Percentiles rank a stretch among this genome's conserved stretches.
These are phyloP conservation scores for Eulemur macaco DNA, from an alignment of 2,113 vertebrate genomes.

Conservation along the genomic window DNA sequence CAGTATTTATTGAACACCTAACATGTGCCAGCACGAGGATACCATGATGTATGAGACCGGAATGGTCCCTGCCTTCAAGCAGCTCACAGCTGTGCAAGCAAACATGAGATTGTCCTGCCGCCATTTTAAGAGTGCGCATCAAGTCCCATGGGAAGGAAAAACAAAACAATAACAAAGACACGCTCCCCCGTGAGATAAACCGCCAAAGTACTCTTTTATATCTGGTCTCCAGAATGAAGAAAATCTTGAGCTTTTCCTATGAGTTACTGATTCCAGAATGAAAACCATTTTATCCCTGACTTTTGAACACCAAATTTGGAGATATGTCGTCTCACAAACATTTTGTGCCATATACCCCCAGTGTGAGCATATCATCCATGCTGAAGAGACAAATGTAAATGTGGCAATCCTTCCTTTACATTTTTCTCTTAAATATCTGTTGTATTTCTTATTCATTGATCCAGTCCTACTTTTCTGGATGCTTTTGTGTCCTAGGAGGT, in stretches of 20 bases:
- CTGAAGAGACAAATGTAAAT: neutral
- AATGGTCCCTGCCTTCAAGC: neutral
- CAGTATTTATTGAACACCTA: conserved; percentile 31
- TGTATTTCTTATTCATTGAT: neutral
- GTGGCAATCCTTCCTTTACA: neutral
- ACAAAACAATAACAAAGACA: neutral
- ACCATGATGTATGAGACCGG: neutral
- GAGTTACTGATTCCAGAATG: neutral
- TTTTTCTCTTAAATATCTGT: neutral
- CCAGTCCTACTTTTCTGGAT: neutral
- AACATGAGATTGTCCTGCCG: neutral
- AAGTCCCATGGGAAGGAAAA: neutral
- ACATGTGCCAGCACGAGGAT: neutral
- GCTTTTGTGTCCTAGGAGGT: neutral
- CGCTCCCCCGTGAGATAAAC: neutral
- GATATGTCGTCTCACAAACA: neutral
- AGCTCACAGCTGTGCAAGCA: neutral
- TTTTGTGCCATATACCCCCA: neutral
- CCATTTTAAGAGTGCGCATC: neutral
- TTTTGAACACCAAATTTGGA: neutral
- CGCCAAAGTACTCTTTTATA: neutral
- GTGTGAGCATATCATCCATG: neutral
- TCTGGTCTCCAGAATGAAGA: neutral
- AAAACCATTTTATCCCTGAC: conserved; percentile 14
- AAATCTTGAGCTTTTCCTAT: neutral